Base-by-base conservation (phyloP, 2,797 vertebrate species). In the Onychomys torridus region DNA sequence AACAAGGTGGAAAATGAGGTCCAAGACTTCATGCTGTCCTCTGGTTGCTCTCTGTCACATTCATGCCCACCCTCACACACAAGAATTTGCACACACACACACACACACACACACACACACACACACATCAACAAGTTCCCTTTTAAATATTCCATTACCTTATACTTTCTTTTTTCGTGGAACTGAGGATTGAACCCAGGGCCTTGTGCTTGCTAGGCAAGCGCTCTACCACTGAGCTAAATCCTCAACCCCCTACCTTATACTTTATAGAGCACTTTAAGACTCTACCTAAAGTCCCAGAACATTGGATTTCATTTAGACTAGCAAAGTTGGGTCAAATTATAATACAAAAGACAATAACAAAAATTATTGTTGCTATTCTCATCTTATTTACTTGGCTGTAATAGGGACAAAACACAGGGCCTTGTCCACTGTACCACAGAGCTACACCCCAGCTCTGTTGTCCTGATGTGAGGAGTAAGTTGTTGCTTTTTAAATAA, bases 401-500 rank as follows among this genome's bases (percentile, higher is more conserved):
- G 3, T 46, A 17, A 19, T 59, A 5, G 67, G 40, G n/a, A 61
- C 43, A 7, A 63, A 34, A 46, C 6, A 12, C 11, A 19, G 17
- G 5, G 21, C 1, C 14, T 73, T n/a, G 27, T 67, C 23, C 27
- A 27, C n/a, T 43, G 19, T 59, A n/a, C 21, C 9, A n/a, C 52
- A 49, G 61, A 25, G 37, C 9, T 73, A 16, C 2, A 43, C 21
- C 21, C 29, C 52, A 61, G 37, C 67, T 27, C 63, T 87, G 29
- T 77, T 75, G 49, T 75, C 85, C 40, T 90, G 63, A 61, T 92
- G 21, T 27, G 84, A 17, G 14, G 67, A 4, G 75, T 82, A 94
- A 23, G 69, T 90, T 73, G 94, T 43, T 75, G 49, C 16, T 83
- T 79, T 93, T 98, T 73, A 55, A 27, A 32, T 90, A 92, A 97